Conservation (phyloP, 2,797 vertebrate genomes). For the Notolepis coatsorum region DNA sequence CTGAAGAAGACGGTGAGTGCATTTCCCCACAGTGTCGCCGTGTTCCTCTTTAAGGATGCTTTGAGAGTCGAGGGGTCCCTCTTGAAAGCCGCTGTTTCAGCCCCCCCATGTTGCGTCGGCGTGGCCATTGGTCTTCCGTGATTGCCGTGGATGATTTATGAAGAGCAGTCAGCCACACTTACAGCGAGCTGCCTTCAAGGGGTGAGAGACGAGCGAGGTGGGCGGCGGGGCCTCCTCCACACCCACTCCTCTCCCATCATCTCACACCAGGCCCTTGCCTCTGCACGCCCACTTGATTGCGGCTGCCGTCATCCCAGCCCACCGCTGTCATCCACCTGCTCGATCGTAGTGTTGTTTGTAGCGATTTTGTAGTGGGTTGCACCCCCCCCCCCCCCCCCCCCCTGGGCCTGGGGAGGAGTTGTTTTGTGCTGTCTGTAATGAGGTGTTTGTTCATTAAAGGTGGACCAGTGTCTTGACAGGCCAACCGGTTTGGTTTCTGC, state of each 20-base stretch:
- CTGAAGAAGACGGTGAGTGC: too few relatives aligned
- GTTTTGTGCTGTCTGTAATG: too few relatives aligned
- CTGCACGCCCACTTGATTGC: constrained; percentile 4
- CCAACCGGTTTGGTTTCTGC: too few relatives aligned
- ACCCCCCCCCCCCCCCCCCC: too few relatives aligned
- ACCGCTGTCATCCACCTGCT: background rate
- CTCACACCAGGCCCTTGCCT: background rate
- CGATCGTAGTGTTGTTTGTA: background rate
- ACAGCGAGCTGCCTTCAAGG: constrained; percentile 4
- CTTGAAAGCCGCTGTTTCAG: background rate
- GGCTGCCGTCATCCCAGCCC: constrained; percentile 6
- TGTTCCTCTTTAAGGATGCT: too few relatives aligned
- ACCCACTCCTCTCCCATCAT: background rate
- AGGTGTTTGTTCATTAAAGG: too few relatives aligned
- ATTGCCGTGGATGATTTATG: constrained; percentile 21
- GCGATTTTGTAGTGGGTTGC: too few relatives aligned
- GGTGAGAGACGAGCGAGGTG: constrained; percentile 1
- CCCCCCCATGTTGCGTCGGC: constrained; percentile 13
- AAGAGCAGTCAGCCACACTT: background rate
- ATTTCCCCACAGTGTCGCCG: too few relatives aligned
- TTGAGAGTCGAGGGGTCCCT: background rate
- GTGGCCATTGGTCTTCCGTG: constrained; percentile 10
- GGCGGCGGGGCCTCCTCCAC: background rate
- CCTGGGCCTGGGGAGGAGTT: too few relatives aligned
- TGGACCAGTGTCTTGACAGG: too few relatives aligned